Evolutionary conservation across 2,113 vertebrate species (phyloP), one percentile per base, ranked within the genome.

Genomic region (Bagarius yarrelli): DNA sequence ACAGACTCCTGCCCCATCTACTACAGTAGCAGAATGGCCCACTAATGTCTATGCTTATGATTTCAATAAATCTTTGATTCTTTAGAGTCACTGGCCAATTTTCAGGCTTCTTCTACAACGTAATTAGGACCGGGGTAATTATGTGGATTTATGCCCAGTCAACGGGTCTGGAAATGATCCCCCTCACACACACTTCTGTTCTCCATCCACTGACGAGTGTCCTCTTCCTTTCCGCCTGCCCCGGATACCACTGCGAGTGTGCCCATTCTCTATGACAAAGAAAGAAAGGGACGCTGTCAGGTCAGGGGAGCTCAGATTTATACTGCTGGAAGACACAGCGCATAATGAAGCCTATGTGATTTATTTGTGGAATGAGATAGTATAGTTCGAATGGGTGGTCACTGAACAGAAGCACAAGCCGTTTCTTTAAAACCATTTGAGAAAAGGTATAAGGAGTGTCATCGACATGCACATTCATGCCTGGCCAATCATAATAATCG

Each of bases 81-180:
- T 89, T 91, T 92, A 92, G 89, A 93, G 90, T 91, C 89, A 86
- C 21, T 84, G 81, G 86, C 85, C 90, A 88, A 89, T 89, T 88
- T 88, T 81, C 85, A 84, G 84, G 85, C 80, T 80, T 80, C 84
- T 53, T 72, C 83, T 80, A 86, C 83, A 89, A 88, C 88, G 86
- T 87, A 86, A 90, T 91, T 91, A 91, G 87, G 87, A 82, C 59
- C 55, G 66, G 64, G 81, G 84, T 90, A 91, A 91, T 91, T 89
- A 89, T 79, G 80, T 83, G 81, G 81, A 88, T 87, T 80, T 84
- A 83, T 34, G 79, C 72, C 81, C 18, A 4, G 61, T 83, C 81
- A 56, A 30, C 74, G 53, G 80, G 74, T 72, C 60, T 67, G 85
- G 73, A 80, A 83, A 80, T 64, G 57, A 78, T 63, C 76, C 74